These are phyloP conservation scores for Perca schrenkii DNA, from an alignment of 2,113 vertebrate species.

Conservation along the genomic window DNA sequence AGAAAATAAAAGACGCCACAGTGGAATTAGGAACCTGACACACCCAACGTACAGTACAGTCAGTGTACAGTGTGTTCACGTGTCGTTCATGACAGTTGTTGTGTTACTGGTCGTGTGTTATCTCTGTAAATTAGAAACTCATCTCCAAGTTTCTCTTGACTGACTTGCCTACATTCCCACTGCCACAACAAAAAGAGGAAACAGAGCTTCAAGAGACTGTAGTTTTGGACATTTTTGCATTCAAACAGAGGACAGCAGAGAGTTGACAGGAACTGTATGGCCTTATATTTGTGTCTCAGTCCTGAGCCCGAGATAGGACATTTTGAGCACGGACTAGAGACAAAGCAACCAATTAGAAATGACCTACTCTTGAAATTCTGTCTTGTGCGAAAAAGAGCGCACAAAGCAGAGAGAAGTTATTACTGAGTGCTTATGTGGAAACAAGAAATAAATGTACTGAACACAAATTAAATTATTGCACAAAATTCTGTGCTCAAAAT, in stretches of 20 bases:
- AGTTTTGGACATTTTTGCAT: neutral
- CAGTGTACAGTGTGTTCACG: neutral
- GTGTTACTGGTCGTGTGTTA: slow-evolving; percentile 1
- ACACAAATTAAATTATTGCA: neutral
- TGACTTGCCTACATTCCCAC: neutral
- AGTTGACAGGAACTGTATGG: neutral
- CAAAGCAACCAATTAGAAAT: neutral
- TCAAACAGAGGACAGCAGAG: neutral
- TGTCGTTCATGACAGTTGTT: neutral
- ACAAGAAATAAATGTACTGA: neutral
- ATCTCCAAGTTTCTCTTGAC: neutral
- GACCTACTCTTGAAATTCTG: neutral
- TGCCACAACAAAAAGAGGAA: neutral
- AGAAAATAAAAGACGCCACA: slow-evolving; percentile 23
- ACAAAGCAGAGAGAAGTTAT: too few species aligned
- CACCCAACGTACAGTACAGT: neutral
- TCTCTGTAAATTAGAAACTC: neutral
- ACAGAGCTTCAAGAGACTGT: neutral
- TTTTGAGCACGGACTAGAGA: neutral
- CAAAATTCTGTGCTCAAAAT: neutral
- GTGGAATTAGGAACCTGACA: slow-evolving; percentile 20
- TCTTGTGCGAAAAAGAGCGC: neutral
- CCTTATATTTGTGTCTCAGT: neutral
- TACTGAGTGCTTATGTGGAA: neutral
- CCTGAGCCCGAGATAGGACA: neutral